phyloP scores from a whole-genome alignment of 2,888 invertebrate species.

The Lottia scabra region DNA sequence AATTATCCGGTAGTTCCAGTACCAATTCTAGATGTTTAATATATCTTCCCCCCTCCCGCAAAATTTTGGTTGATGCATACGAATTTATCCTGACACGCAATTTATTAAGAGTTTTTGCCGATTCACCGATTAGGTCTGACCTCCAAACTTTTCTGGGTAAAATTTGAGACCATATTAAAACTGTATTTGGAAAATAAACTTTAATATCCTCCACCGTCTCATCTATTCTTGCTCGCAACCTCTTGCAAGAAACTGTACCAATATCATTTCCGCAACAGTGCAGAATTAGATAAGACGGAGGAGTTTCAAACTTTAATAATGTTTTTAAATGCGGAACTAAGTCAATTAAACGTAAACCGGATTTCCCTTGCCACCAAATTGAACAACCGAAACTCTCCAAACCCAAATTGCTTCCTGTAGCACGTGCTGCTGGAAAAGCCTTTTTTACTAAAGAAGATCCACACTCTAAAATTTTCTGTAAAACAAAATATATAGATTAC shows the following conservation, averaged over 20 bases:
- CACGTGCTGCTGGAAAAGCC: not conserved
- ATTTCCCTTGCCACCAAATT: conserved; percentile 19
- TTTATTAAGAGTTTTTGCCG: too few species aligned
- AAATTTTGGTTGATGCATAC: too few species aligned
- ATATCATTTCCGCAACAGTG: conserved; percentile 22
- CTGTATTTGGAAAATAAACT: too few species aligned
- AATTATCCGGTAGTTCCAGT: too few species aligned
- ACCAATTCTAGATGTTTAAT: too few species aligned
- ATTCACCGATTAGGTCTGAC: too few species aligned
- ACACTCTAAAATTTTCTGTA: not conserved
- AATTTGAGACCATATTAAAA: too few species aligned
- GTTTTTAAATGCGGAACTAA: not conserved
- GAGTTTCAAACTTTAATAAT: not conserved
- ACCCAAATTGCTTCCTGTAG: not conserved
- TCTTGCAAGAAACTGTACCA: not conserved
- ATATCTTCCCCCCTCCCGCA: too few species aligned
- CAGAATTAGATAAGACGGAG: conserved; percentile 1
- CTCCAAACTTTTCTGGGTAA: too few species aligned
- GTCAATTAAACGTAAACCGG: conserved; percentile 1
- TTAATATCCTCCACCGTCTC: too few species aligned
- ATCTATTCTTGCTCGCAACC: not conserved
- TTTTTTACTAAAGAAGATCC: not conserved
- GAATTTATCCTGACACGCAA: too few species aligned
- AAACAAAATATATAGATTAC: not conserved
- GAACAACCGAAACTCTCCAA: not conserved